Evolutionary conservation across 2,113 vertebrate genomes (phyloP).

Genomic region (Lepidothrix coronata): DNA sequence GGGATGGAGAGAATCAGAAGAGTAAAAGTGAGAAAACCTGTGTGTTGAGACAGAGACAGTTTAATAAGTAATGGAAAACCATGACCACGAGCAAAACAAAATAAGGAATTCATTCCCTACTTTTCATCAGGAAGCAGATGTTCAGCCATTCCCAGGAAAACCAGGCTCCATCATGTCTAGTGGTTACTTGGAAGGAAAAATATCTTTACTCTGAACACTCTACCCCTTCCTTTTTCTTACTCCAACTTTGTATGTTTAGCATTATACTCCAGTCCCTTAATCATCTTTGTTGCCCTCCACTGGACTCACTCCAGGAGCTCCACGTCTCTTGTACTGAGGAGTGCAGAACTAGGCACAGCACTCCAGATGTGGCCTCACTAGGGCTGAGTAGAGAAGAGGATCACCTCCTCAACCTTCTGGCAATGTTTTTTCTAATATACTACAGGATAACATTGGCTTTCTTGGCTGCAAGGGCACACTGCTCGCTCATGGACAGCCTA

Average conservation of each 20-base stretch:
- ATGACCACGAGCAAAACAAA: neutral
- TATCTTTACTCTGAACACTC: neutral
- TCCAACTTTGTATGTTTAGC: neutral
- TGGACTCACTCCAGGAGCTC: neutral
- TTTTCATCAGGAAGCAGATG: neutral
- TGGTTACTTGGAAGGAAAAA: neutral
- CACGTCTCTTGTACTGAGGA: neutral
- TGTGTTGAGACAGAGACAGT: neutral
- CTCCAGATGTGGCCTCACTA: neutral
- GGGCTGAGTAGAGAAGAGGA: neutral
- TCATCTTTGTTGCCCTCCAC: neutral
- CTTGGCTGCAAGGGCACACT: no score
- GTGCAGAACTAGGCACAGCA: neutral
- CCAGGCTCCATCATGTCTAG: neutral
- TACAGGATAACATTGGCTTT: rapidly evolving
- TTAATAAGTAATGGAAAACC: neutral
- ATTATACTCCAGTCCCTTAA: neutral
- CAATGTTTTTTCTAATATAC: no score
- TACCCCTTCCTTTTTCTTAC: neutral
- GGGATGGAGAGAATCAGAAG: neutral
- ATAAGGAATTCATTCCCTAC: neutral
- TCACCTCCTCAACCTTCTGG: neutral
- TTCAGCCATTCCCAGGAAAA: neutral
- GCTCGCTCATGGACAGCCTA: neutral
- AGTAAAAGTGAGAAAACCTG: neutral